phyloP scores from a whole-genome alignment of 2,888 invertebrate genomes.

The Cancer borealis region DNA sequence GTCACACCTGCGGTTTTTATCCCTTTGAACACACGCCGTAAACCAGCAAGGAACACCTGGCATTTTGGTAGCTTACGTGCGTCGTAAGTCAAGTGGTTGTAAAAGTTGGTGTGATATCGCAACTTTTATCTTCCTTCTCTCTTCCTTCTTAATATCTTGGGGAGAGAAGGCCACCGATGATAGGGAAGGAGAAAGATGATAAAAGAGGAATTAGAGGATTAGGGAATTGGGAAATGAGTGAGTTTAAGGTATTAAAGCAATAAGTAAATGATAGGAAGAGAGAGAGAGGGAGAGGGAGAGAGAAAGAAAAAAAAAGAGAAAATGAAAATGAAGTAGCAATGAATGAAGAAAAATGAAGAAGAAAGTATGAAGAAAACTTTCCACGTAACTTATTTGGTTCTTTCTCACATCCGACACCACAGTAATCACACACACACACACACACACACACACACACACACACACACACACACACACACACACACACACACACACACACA shows the following conservation, averaged over 20 bases:
- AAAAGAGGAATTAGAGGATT: not conserved
- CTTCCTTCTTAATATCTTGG: not conserved
- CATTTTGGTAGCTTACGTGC: not conserved
- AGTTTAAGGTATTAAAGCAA: not conserved
- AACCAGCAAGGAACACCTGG: not conserved
- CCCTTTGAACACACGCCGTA: not conserved
- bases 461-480: conserved; percentile 20
- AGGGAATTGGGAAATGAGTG: not conserved
- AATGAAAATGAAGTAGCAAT: not conserved
- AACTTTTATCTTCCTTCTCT: not conserved
- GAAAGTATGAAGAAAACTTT: not conserved
- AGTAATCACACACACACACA: not conserved
- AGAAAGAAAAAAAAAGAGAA: not conserved
- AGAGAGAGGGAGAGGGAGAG: not conserved
- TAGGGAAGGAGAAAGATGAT: not conserved
- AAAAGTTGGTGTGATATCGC: not conserved
- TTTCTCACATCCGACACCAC: not conserved
- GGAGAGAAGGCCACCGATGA: too few relatives aligned
- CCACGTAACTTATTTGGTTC: not conserved
- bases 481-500: not conserved
- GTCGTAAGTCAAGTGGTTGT: not conserved
- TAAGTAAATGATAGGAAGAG: not conserved
- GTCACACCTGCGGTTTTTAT: not conserved
- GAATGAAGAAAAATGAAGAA: not conserved
- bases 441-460: conserved; percentile 20